phyloP scores from a whole-genome alignment of 2,888 invertebrate species.

The Coenonympha glycerion region DNA sequence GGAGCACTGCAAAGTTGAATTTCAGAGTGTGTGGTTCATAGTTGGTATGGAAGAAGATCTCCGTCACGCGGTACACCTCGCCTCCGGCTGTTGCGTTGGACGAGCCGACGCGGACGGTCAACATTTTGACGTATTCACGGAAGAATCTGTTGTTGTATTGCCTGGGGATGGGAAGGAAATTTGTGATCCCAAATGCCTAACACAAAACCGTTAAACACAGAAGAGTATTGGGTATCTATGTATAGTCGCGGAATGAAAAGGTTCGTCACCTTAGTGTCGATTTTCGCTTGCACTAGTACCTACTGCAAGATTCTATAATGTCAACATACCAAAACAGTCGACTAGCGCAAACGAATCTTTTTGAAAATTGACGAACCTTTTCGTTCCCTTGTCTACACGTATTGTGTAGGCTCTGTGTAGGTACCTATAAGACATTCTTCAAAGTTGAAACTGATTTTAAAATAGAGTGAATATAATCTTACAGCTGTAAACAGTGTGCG shows the following conservation, averaged over 20 bases:
- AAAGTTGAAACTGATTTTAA: not conserved
- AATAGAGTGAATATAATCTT: conserved; percentile 28
- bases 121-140: conserved; percentile 65
- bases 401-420: too few species aligned
- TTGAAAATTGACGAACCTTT: too few species aligned
- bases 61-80: conserved; percentile 45
- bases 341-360: too few species aligned
- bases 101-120: conserved; percentile 58
- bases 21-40: conserved; percentile 60
- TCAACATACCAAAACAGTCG: too few species aligned
- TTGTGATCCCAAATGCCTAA: too few species aligned
- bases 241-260: too few species aligned
- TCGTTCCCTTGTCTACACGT: too few species aligned
- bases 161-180: conserved; percentile 33
- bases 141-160: conserved; percentile 69
- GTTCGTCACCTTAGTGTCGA: too few species aligned
- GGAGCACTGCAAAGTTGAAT: conserved; percentile 59
- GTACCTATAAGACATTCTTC: not conserved
- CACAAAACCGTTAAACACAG: not conserved
- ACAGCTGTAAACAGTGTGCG: conserved; percentile 66
- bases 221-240: not conserved
- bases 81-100: conserved; percentile 60
- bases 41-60: conserved; percentile 68
- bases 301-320: too few species aligned
- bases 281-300: too few species aligned